Evolutionary conservation across 2,113 vertebrate genomes (phyloP), one percentile per base, ranked within the genome.

Genomic region (Rattus norvegicus): DNA sequence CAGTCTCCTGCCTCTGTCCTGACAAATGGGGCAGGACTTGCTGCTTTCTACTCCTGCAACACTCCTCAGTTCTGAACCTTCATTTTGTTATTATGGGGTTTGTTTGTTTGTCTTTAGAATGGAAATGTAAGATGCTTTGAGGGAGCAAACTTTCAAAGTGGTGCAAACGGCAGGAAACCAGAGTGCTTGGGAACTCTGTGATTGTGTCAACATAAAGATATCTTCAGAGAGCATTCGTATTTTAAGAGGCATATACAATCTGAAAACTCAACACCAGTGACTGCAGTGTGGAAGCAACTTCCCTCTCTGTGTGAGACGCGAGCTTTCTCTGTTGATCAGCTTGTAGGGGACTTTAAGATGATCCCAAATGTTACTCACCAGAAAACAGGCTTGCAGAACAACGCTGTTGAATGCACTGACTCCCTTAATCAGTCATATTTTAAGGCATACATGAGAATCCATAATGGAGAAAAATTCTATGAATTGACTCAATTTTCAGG

Each of bases 181-280:
- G 54, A 63, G 11, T 10, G 24, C 39, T 61, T 70, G 33, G 14
- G 70, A 93, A 22, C 59, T 61, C 17, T 59, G 9, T 61, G 39
- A 63, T 22, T 81, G 6, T 61, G n/a, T 83, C 36, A 61, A 39
- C 22, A 83, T 61, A 83, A 83, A 59, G 36, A 83, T 61, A 69
- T 86, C 79, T 86, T 85, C 43, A 86, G 63, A 28, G 81, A 95
- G 22, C 80, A 90, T 47, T 79, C 56, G 16, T 79, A 76, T 54
- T 49, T 93, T 54, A 80, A 91, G 81, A 73, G 73, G 36, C 81
- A 93, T 0, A 3, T 65, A 54, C 63, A 49, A 79, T 72, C 43
- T 72, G 79, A 70, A 72, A 54, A 30, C 22, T 54, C 52, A 90
- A 43, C 1, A 12, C 14, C 26, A 72, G 30, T 86, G 43, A 79